Evolutionary conservation across 2,888 invertebrate species (phyloP), one percentile per base, ranked within the genome.

Genomic region (Arctia plantaginis): DNA sequence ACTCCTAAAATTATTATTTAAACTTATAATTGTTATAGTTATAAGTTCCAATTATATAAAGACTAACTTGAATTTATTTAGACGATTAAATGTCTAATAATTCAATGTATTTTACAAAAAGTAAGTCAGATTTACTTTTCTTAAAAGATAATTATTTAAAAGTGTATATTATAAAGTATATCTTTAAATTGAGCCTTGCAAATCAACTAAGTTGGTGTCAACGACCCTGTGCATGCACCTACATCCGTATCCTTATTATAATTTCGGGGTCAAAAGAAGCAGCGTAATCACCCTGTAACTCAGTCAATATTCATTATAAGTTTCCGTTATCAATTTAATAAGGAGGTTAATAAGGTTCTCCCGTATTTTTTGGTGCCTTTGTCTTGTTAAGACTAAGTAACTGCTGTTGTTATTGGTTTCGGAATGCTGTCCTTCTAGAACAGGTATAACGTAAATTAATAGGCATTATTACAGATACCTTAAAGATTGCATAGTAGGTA

Each of bases 131-230:
- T 55, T n/a, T 55, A n/a, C 55, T 27, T 27, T 23, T 27, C 23
- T 23, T 23, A 23, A 23, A 23, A 51, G 23, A 51, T 15, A 30
- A 30, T 30, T 62, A 18, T 30, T 62, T 30, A 30, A 62, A 15
- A 4, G 4, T 15, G 4, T 15, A 6, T 59, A 27, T 59, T 59
- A 59, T 59, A 18, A 15, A 62, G 7, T 62, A 30, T 59, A 27
- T 62, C 30, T 62, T 62, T 62, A 62, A 62, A 30, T 62, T 62
- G 30, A 62, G 30, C 66, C n/a, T 27, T 41, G 41, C 41, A 41
- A 35, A 66, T 66, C 62, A 18, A 62, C 62, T 62, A 62, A 59
- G 15, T 27, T 27, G 59, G 30, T 59, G 59, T 59, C 59, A 59
- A 30, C 15, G 59, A 59, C 59, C 59, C 13, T 59, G 59, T 59